Evolutionary conservation across 1,140 invertebrate species (phyloP).

Genomic region (Procambarus clarkii): DNA sequence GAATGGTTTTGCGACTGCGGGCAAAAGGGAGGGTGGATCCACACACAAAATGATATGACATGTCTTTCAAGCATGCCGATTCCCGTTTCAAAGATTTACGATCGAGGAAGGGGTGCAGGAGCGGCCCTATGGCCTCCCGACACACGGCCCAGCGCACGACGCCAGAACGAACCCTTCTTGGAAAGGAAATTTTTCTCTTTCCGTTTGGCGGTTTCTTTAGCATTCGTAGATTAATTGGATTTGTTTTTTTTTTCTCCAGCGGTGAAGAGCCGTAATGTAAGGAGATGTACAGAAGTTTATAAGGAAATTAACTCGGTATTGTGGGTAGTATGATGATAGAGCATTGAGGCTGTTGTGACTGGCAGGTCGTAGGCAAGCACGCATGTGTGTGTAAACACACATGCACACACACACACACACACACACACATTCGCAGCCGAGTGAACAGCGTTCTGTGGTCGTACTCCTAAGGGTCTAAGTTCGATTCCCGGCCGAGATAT

Average conservation of each 20-base stretch:
- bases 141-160: background rate
- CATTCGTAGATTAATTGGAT: constrained; percentile 49
- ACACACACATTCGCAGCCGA: too few relatives aligned
- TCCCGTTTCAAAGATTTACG: constrained; percentile 43
- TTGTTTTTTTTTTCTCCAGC: constrained; percentile 8
- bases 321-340: background rate
- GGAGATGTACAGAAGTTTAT: constrained; percentile 49
- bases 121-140: background rate
- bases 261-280: constrained; percentile 45
- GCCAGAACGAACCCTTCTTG: constrained; percentile 23
- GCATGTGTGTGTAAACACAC: too few relatives aligned
- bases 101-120: background rate
- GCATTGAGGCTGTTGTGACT: too few relatives aligned
- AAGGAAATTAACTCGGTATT: constrained; percentile 37
- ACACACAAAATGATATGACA: constrained; percentile 57
- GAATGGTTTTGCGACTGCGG: constrained; percentile 12
- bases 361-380: too few relatives aligned
- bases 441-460: too few relatives aligned
- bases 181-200: background rate
- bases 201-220: constrained; percentile 6
- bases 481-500: too few relatives aligned
- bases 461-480: too few relatives aligned
- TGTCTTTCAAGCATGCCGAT: constrained; percentile 34
- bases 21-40: constrained; percentile 4
- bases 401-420: too few relatives aligned